Conservation (phyloP, 2,888 invertebrate genomes). For the Alviniconcha strummeri region DNA sequence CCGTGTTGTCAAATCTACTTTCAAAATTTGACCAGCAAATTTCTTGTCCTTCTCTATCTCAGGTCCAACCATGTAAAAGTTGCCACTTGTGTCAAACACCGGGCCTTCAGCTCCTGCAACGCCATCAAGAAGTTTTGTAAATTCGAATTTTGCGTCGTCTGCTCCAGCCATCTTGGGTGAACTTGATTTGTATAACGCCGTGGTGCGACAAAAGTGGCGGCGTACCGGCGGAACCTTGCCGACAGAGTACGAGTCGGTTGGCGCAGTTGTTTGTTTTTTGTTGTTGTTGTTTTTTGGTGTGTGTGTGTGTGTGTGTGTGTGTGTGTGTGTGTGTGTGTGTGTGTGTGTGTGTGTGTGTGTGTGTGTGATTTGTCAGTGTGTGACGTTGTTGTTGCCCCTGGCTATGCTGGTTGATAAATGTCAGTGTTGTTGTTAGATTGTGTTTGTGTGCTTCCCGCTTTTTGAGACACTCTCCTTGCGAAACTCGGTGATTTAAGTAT, state of each 20-base stretch:
- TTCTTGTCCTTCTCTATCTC: conserved; percentile 53
- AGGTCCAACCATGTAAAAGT: conserved; percentile 67
- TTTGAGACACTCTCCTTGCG: too few species aligned
- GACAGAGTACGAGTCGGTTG: not conserved
- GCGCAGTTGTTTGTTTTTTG: too few species aligned
- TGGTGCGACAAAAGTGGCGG: not conserved
- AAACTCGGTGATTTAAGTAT: too few species aligned
- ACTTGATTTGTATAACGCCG: not conserved
- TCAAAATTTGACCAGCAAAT: conserved; percentile 59
- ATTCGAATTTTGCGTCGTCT: conserved; percentile 46
- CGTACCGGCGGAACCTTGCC: not conserved
- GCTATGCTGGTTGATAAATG: too few species aligned
- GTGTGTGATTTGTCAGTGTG: too few species aligned
- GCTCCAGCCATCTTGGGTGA: conserved; percentile 6
- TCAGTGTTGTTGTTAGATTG: too few species aligned
- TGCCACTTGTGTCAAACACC: conserved; percentile 61
- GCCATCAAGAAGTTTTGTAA: conserved; percentile 56
- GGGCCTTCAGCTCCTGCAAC: conserved; percentile 65
- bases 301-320: too few species aligned
- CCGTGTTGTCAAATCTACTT: conserved; percentile 48
- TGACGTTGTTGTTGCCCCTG: too few species aligned
- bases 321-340: too few species aligned
- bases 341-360: too few species aligned
- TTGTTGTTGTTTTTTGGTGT: not conserved
- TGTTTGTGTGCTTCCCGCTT: too few species aligned